phyloP scores from a whole-genome alignment of 2,888 invertebrate species.

The Mylabris sibirica region DNA sequence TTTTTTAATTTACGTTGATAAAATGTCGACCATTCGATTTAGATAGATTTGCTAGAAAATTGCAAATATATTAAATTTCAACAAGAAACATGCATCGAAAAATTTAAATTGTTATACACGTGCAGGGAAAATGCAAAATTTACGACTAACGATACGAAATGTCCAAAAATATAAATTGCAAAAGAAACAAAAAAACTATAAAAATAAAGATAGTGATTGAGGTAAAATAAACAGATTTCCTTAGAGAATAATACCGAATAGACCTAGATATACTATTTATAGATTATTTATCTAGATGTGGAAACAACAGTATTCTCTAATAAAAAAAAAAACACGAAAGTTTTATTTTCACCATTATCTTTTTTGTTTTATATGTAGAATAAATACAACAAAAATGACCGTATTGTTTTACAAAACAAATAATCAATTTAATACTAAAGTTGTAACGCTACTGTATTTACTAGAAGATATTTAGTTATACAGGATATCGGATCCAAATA shows the following conservation, averaged over 20 bases:
- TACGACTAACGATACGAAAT: too few species aligned
- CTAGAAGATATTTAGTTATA: too few species aligned
- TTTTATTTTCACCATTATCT: slow-evolving; percentile 1
- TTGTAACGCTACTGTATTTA: neutral
- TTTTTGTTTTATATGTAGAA: neutral
- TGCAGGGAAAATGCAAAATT: too few species aligned
- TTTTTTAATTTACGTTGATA: too few species aligned
- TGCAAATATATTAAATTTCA: too few species aligned
- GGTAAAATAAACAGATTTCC: neutral
- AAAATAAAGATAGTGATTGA: neutral
- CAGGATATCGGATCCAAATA: too few species aligned
- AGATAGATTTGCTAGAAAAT: too few species aligned
- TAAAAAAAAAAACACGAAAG: neutral
- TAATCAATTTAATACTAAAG: neutral
- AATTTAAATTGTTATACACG: too few species aligned
- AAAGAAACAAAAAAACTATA: neutral
- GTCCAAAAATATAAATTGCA: neutral
- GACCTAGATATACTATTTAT: neutral
- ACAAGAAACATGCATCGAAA: too few species aligned
- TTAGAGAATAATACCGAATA: neutral
- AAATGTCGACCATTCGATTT: too few species aligned
- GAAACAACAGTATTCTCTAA: neutral
- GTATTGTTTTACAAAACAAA: neutral
- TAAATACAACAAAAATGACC: neutral
- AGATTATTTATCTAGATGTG: slow-evolving; percentile 2